These are phyloP conservation scores for Tenthredo distinguenda DNA, from an alignment of 2,888 invertebrate species.

Conservation along the genomic window DNA sequence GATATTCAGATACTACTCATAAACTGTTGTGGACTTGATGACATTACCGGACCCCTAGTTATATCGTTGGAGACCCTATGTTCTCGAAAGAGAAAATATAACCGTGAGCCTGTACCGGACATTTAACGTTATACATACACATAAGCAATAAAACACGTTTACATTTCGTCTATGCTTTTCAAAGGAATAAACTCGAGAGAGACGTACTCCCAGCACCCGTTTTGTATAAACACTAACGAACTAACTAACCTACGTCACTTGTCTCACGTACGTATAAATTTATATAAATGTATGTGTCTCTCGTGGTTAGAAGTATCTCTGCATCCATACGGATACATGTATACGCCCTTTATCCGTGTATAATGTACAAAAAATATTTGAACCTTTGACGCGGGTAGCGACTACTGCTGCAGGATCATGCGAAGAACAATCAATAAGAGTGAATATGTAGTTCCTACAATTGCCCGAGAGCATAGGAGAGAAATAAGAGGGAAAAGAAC, in stretches of 20 bases:
- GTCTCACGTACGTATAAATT: background rate
- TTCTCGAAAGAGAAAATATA: background rate
- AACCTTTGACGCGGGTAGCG: background rate
- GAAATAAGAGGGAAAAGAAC: background rate
- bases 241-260: constrained; percentile 7
- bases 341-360: background rate
- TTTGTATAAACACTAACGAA: background rate
- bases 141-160: constrained; percentile 2
- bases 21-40: background rate
- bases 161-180: background rate
- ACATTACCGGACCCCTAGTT: background rate
- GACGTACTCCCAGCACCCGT: background rate
- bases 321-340: background rate
- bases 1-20: background rate
- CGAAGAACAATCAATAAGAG: constrained; percentile 38
- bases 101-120: background rate
- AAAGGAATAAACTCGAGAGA: constrained; percentile 10
- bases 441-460: constrained; percentile 9
- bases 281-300: background rate
- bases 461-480: background rate
- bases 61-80: background rate
- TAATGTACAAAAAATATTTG: background rate
- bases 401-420: background rate
- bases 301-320: background rate
- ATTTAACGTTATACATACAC: background rate